Conservation (phyloP, 2,797 vertebrate genomes). For the Masticophis lateralis region DNA sequence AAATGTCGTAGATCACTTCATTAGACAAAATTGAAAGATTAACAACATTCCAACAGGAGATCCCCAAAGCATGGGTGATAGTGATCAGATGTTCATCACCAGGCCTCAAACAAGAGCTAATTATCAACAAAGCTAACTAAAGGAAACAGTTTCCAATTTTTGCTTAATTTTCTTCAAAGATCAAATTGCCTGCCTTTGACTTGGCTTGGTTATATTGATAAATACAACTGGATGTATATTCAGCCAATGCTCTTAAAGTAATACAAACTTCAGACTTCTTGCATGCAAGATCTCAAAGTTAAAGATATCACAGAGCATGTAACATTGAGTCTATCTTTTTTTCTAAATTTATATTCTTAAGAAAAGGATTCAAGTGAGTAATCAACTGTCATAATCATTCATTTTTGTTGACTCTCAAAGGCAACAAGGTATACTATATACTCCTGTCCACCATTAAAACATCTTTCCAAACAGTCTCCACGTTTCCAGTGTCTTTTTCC, state of each 20-base stretch:
- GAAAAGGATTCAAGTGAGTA: not conserved
- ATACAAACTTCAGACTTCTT: not conserved
- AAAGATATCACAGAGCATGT: not conserved
- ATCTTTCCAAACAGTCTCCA: too few species aligned
- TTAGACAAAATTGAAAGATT: not conserved
- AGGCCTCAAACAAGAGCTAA: not conserved
- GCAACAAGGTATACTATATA: not conserved
- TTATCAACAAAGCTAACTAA: not conserved
- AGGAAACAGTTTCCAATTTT: not conserved
- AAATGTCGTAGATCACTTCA: not conserved
- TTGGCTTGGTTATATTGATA: not conserved
- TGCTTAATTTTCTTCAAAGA: not conserved
- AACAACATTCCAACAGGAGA: not conserved
- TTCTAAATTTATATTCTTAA: accelerated
- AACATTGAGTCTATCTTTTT: not conserved
- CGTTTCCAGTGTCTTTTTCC: too few species aligned
- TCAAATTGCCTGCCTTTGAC: not conserved
- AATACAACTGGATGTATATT: not conserved
- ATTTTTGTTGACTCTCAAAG: conserved; percentile 26
- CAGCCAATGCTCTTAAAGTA: not conserved
- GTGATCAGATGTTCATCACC: not conserved
- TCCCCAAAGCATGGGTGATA: not conserved
- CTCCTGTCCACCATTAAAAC: too few species aligned
- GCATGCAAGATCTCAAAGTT: not conserved
- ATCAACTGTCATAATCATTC: not conserved